A percentile compares a stretch with the other conserved stretches of the same genome.
phyloP scores from a whole-genome alignment of 2,888 invertebrate species.

The Nephrotoma flavescens region DNA sequence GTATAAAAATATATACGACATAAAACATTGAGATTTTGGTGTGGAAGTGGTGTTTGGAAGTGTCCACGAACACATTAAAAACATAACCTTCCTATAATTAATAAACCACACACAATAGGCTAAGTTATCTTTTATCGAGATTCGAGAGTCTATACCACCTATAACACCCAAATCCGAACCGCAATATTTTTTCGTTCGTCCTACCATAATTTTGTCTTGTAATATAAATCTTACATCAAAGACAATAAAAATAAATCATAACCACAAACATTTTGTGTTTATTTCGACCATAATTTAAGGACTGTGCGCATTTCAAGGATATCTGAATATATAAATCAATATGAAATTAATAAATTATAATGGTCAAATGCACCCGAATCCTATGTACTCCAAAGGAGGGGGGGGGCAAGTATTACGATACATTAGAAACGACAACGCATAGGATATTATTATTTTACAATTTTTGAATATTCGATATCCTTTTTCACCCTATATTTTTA shows the following conservation, averaged over 20 bases:
- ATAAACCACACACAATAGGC: not conserved
- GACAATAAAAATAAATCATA: not conserved
- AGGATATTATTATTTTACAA: not conserved
- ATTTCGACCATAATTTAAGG: not conserved
- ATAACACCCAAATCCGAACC: not conserved
- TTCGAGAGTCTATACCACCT: not conserved
- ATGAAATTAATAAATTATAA: not conserved
- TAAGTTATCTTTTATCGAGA: not conserved
- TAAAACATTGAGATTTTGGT: not conserved
- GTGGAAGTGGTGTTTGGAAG: no score
- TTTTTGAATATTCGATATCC: not conserved
- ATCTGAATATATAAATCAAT: not conserved
- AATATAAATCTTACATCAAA: not conserved
- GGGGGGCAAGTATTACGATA: not conserved
- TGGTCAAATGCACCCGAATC: not conserved
- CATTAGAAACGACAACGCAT: not conserved
- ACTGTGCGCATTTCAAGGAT: not conserved
- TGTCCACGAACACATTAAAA: not conserved
- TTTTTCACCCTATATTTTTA: not conserved
- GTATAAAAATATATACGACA: not conserved
- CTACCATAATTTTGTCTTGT: not conserved
- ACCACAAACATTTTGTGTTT: not conserved
- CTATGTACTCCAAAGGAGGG: not conserved
- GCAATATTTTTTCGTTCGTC: not conserved
- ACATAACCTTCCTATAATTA: not conserved